phyloP scores from a whole-genome alignment of 2,888 invertebrate genomes.

The Rhodophaea formosa region DNA sequence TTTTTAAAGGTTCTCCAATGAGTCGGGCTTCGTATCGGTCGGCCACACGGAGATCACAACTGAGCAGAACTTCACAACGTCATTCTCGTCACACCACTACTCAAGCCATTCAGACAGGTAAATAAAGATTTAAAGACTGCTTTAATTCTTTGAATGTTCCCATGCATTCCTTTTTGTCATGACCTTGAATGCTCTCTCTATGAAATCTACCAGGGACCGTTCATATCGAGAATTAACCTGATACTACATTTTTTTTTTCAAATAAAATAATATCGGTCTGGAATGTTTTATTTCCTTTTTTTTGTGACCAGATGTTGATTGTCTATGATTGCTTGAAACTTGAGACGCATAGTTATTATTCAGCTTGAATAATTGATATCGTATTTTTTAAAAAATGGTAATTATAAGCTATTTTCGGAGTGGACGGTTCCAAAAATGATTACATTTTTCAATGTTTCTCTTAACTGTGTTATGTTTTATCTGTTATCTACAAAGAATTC shows the following conservation, averaged over 20 bases:
- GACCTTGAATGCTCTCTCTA: slow-evolving; percentile 25
- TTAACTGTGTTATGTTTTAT: slow-evolving; percentile 1
- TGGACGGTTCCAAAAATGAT: not conserved
- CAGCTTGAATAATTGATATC: no score
- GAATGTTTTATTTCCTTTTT: not conserved
- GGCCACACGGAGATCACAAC: slow-evolving; percentile 72
- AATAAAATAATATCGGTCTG: not conserved
- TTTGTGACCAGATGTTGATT: no score
- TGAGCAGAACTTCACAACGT: slow-evolving; percentile 71
- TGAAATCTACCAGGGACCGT: not conserved
- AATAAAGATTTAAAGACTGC: slow-evolving; percentile 23
- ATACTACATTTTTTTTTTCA: no score
- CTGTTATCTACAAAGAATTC: not conserved
- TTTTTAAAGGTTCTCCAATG: slow-evolving; percentile 71
- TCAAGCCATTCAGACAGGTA: slow-evolving; percentile 75
- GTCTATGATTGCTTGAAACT: no score
- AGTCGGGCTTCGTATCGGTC: slow-evolving; percentile 78
- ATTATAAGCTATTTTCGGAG: not conserved
- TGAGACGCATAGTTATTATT: no score
- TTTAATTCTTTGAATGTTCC: slow-evolving; percentile 21
- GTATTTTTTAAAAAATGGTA: no score
- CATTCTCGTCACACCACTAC: slow-evolving; percentile 72
- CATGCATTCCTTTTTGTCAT: slow-evolving; percentile 26
- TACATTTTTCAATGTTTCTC: not conserved
- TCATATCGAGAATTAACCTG: not conserved